A percentile compares a stretch with the other conserved stretches of the same genome.
These are phyloP conservation scores for Alces alces DNA, from an alignment of 2,113 vertebrate genomes.

Conservation along the genomic window DNA sequence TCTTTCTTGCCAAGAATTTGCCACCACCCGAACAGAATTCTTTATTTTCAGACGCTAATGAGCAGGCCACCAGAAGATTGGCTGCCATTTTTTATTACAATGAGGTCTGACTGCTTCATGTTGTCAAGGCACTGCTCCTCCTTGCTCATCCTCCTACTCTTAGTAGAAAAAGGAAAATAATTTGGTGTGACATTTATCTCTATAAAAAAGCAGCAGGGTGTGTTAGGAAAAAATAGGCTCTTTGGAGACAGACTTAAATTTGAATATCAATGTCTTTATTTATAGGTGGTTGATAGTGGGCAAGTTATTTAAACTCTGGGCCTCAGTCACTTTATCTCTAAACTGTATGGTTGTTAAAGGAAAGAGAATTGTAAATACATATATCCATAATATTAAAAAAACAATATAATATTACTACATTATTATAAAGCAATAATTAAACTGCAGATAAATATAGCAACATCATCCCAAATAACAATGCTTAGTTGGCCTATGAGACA, in stretches of 20 bases:
- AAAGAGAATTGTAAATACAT: not conserved
- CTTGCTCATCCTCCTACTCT: not conserved
- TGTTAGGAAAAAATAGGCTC: not conserved
- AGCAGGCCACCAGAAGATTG: not conserved
- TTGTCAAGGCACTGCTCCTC: not conserved
- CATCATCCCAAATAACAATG: not conserved
- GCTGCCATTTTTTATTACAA: conserved; percentile 19
- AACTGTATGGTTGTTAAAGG: not conserved
- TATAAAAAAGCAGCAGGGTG: not conserved
- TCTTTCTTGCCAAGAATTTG: conserved; percentile 16
- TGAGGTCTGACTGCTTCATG: not conserved
- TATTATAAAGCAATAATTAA: conserved; percentile 26
- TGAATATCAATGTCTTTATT: conserved; percentile 18
- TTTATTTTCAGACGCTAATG: conserved; percentile 21
- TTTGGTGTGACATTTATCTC: conserved; percentile 2
- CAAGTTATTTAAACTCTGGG: not conserved
- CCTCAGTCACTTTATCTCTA: not conserved
- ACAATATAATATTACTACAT: not conserved
- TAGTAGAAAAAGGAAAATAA: not conserved
- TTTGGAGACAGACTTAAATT: conserved; percentile 17
- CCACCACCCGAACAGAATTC: not conserved
- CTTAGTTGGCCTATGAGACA: not conserved
- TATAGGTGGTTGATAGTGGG: not conserved
- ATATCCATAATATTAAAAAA: not conserved
- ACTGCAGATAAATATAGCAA: not conserved